Evolutionary conservation across 2,888 invertebrate genomes (phyloP), one percentile per base, ranked within the genome.

Genomic region (Heliothis peltigera): DNA sequence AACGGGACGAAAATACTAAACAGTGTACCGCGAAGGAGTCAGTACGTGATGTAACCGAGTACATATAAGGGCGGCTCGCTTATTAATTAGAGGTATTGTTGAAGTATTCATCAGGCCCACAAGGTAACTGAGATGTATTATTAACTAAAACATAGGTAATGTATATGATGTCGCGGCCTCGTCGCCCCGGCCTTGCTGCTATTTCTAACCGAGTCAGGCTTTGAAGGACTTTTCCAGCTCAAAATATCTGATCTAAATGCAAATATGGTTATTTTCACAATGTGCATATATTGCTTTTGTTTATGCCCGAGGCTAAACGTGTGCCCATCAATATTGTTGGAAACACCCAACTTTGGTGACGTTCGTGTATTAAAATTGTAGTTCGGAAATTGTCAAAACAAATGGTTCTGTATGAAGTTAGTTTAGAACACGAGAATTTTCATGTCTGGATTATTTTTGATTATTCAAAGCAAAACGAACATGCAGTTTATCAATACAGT

Each of bases 161-260:
- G 35, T 60, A 64, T 80, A 80, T 79, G 81, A 76, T 69, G 77
- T 77, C 69, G 47, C 76, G 83, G 79, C 88, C 88, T 88, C 85
- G 81, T 57, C 70, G 77, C 70, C 71, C 77, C 81, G 89, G 85
- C 92, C 93, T 92, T 87, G 89, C 83, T 89, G 85, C 90, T 92
- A 93, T 93, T 92, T 91, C 80, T 81, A 89, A 78, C 80, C 74
- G 77, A 82, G 81, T 79, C 77, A 81, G 82, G 80, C 83, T 83
- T 76, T 79, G 87, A 90, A 91, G 90, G 90, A 90, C 89, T 83
- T 79, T 83, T 81, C 70, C 70, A 75, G 85, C 85, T 89, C 73
- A 87, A 88, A 91, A 91, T 91, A 90, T 75, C 79, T 84, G 84
- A 86, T 90, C 85, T 88, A 90, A 87, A 91, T 89, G 85, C 85